Evolutionary conservation across 2,797 vertebrate species (phyloP), one percentile per base, ranked within the genome.

Genomic region (Emys orbicularis): DNA sequence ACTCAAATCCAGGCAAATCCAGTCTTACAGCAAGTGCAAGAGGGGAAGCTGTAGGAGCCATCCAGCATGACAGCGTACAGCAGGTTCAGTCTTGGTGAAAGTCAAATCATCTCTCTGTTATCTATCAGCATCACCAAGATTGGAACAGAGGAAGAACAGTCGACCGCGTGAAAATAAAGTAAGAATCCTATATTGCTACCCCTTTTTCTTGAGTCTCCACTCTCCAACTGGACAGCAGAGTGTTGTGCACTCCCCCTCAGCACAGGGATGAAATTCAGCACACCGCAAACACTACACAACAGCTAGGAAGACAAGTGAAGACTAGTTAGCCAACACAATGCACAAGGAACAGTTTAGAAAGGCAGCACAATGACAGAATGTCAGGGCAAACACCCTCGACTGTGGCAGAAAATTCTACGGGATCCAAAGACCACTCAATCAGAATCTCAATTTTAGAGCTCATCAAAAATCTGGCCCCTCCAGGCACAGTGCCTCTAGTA

Each of bases 381-480:
- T 2, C 0, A 25, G 49, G 16, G 23, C 25, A n/a, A 34, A 3
- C 1, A 25, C 49, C 21, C 18, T 27, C 0, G 12, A 53, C 12
- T 21, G 74, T 37, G 1, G 3, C 1, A 27, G 18, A 34, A 76
- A 79, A 44, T 0, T 0, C 47, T 7, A 9, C 1, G 18, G 21
- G 19, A 79, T 23, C 57, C 85, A n/a, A 21, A 16, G 72, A 13
- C 41, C 76, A 19, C 2, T 41, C 50, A 1, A 25, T 79, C 93
- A n/a, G 37, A 37, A 2, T 25, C 21, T 83, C 61, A n/a, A 5
- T 6, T 53, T 76, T 50, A 76, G 3, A 53, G 5, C 87, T 79
- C 68, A 68, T 37, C 19, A 68, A 11, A 37, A n/a, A 65, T 8
- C 34, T n/a, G 34, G 61, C 34, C 9, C 16, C 2, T 9, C n/a